Evolutionary conservation across 2,113 vertebrate species (phyloP).

Genomic region (Gadus macrocephalus): DNA sequence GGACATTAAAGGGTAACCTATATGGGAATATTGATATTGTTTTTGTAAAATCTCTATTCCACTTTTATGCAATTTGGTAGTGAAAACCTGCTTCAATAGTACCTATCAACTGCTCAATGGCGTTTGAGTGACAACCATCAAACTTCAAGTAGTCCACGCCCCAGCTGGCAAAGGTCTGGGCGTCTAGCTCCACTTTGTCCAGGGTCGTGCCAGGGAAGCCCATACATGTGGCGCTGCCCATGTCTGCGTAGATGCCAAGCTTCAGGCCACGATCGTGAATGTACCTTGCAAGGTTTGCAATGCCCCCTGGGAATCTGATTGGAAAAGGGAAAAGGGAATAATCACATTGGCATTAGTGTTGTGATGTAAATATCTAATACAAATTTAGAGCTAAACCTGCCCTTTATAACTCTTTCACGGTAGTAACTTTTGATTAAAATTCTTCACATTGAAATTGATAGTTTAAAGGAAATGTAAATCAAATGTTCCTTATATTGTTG

Average conservation of each 20-base stretch:
- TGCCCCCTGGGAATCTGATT: slow-evolving; percentile 78
- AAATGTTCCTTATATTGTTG: too few relatives aligned
- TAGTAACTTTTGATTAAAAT: too few relatives aligned
- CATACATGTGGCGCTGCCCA: slow-evolving; percentile 79
- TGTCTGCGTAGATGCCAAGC: slow-evolving; percentile 83
- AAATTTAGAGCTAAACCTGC: too few relatives aligned
- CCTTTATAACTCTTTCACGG: too few relatives aligned
- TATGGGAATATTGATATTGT: not conserved
- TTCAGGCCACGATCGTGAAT: slow-evolving; percentile 80
- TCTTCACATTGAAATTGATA: too few relatives aligned
- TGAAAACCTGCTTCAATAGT: slow-evolving; percentile 1
- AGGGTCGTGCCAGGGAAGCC: slow-evolving; percentile 82
- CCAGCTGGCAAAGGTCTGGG: slow-evolving; percentile 83
- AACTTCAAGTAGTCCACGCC: slow-evolving; percentile 87
- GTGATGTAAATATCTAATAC: too few relatives aligned
- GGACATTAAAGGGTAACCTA: slow-evolving; percentile 86
- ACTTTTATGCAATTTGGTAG: not conserved
- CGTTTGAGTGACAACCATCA: slow-evolving; percentile 79
- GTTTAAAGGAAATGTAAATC: too few relatives aligned
- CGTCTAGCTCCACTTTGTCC: slow-evolving; percentile 73
- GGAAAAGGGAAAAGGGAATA: not conserved
- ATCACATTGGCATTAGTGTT: too few relatives aligned
- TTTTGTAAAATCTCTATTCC: not conserved
- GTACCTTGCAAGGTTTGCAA: slow-evolving; percentile 79
- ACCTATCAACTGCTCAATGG: slow-evolving; percentile 72